These are phyloP conservation scores for Clavelina lepadiformis DNA, from an alignment of 23 tunicate genomes.

Conservation along the genomic window DNA sequence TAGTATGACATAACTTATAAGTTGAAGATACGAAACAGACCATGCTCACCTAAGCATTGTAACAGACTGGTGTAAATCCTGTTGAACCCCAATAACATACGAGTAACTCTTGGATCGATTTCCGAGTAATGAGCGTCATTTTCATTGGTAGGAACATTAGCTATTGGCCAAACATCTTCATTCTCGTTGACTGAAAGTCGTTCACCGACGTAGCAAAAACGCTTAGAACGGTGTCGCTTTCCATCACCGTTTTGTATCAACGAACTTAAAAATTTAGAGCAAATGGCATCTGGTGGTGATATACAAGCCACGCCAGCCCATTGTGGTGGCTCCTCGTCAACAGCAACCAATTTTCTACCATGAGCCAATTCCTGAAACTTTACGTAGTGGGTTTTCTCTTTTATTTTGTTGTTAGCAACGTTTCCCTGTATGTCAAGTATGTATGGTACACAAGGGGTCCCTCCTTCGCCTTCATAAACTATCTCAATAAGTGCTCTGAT, in stretches of 20 bases:
- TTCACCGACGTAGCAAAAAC: conserved; percentile 7
- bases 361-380: conserved; percentile 52
- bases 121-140: no score
- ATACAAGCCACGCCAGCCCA: conserved; percentile 23
- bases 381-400: conserved; percentile 28
- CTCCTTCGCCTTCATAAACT: conserved; percentile 72
- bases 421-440: not conserved
- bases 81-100: no score
- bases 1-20: no score
- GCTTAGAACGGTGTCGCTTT: no score
- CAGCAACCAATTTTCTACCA: conserved; percentile 21
- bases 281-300: no score
- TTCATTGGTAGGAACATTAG: no score
- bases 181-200: not conserved
- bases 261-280: no score
- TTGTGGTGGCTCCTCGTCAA: conserved; percentile 6
- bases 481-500: conserved; percentile 48
- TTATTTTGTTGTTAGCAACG: not conserved
- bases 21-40: no score
- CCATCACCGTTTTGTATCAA: no score
- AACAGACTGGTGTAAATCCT: conserved; percentile 7
- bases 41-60: conserved; percentile 15
- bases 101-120: no score
- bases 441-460: conserved; percentile 34
- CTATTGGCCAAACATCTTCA: conserved; percentile 4